A percentile compares a stretch with the other conserved stretches of the same genome.
These are phyloP conservation scores for Apogon talboti DNA, from an alignment of 2,797 vertebrate genomes.

Conservation along the genomic window DNA sequence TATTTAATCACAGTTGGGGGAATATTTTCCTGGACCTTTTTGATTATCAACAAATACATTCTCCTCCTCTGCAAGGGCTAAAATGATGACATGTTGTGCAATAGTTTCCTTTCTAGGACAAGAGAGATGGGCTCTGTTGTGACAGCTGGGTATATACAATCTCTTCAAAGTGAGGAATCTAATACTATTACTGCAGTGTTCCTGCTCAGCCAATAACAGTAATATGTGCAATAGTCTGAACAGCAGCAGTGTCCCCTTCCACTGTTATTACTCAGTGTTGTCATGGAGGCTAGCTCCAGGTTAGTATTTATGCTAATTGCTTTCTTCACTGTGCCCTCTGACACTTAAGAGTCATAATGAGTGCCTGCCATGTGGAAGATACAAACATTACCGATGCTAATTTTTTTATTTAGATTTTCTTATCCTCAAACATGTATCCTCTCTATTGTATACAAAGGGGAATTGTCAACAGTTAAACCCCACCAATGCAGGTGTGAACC, in stretches of 20 bases:
- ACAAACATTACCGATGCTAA: constrained; percentile 45
- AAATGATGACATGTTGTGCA: constrained; percentile 66
- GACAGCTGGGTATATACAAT: constrained; percentile 62
- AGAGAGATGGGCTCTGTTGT: constrained; percentile 50
- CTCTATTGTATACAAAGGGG: constrained; percentile 29
- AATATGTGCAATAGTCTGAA: constrained; percentile 29
- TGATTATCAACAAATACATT: constrained; percentile 25
- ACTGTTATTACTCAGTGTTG: constrained; percentile 39
- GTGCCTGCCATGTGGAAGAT: constrained; percentile 26
- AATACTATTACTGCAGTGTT: constrained; percentile 51
- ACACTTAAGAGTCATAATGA: constrained; percentile 53
- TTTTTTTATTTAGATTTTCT: constrained; percentile 28
- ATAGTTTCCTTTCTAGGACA: constrained; percentile 51
- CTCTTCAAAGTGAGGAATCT: constrained; percentile 60
- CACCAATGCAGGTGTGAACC: constrained; percentile 3
- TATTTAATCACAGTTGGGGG: background rate
- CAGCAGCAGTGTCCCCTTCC: constrained; percentile 37
- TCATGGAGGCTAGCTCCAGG: constrained; percentile 28
- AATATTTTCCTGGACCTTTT: constrained; percentile 10
- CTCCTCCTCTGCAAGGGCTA: constrained; percentile 28
- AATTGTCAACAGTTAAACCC: constrained; percentile 38
- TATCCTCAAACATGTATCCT: constrained; percentile 17
- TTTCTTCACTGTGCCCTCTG: constrained; percentile 43
- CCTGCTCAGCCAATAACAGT: constrained; percentile 43
- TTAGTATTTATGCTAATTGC: constrained; percentile 63